A percentile compares a stretch with the other conserved stretches of the same genome.
Conservation (phyloP, 2,888 invertebrate species). For the Alviniconcha strummeri region DNA sequence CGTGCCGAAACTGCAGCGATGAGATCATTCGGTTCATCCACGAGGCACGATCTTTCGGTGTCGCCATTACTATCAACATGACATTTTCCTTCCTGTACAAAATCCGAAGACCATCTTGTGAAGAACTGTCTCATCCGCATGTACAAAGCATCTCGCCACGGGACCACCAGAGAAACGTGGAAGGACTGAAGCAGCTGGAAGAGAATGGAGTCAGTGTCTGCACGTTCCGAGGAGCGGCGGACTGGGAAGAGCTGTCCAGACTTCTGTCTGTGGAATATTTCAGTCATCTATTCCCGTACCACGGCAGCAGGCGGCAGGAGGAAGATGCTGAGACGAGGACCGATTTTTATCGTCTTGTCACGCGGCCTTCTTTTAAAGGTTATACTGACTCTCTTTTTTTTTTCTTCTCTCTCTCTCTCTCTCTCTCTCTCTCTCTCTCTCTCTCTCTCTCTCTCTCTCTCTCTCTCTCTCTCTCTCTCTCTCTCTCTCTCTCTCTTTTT, state of each 20-base stretch:
- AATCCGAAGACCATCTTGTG: constrained; percentile 3
- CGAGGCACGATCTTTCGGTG: neutral
- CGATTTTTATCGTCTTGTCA: too few species aligned
- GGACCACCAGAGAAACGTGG: neutral
- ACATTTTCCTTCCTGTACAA: neutral
- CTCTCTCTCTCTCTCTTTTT: too few species aligned
- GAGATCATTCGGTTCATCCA: neutral
- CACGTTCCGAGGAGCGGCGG: neutral
- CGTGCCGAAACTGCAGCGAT: constrained; percentile 13
- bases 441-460: too few species aligned
- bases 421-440: too few species aligned
- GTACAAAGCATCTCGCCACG: neutral
- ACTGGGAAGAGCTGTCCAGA: neutral
- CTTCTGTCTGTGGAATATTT: too few species aligned
- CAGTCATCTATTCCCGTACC: too few species aligned
- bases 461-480: too few species aligned
- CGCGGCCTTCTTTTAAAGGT: too few species aligned
- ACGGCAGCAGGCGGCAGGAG: too few species aligned
- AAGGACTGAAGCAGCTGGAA: neutral
- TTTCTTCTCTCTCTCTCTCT: too few species aligned
- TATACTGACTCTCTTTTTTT: too few species aligned
- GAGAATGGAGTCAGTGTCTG: neutral
- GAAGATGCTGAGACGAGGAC: too few species aligned
- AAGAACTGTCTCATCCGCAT: neutral
- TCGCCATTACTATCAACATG: neutral